Base-by-base conservation (phyloP, 2,797 vertebrate species). In the Gobio occitaniae region DNA sequence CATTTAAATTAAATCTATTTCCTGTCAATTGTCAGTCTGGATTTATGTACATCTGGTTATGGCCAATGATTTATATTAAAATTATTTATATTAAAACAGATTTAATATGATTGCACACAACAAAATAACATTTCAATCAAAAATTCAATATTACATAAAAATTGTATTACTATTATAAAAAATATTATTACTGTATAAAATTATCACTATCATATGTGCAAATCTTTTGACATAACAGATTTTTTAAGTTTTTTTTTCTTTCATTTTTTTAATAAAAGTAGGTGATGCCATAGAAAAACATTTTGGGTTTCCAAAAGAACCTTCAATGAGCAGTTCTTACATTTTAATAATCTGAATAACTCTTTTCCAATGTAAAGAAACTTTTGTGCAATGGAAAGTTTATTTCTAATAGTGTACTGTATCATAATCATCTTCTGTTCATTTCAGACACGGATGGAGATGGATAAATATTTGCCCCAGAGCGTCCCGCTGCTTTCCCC, bases 391-490 rank as follows among this genome's bases (percentile, higher is more conserved):
- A 32, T 32, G 29, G 1, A 32, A 65, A 16, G 61, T 65, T 65
- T 32, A 65, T 16, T 16, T 65, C 13, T 65, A 3, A 16, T 19
- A 19, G 11, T 61, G 1, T 32, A 59, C 38, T 21, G 25, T 78
- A 54, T 78, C 25, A 12, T 82, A 16, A 16, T 12, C 7, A 0
- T 44, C 59, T 8, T 1, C 52, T 29, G 77, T 48, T 70, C 6
- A 1, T 75, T 68, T 47, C 87, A 94, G 97, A 94, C 88, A 3
- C 93, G 91, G 3, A 93, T 96, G 0, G 97, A 97, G 83, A 93
- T 97, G 96, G 97, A 98, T 87, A 97, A 97, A 86, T 97, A 98
- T 90, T 95, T 98, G 15, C 92, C 95, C 0, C 92, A 89, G 2
- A 89, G 92, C 54, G 72, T 47, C 85, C 89, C 90, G 0, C 86